Conservation (phyloP, 2,113 vertebrate species). For the Tychaedon coryphoeus region DNA sequence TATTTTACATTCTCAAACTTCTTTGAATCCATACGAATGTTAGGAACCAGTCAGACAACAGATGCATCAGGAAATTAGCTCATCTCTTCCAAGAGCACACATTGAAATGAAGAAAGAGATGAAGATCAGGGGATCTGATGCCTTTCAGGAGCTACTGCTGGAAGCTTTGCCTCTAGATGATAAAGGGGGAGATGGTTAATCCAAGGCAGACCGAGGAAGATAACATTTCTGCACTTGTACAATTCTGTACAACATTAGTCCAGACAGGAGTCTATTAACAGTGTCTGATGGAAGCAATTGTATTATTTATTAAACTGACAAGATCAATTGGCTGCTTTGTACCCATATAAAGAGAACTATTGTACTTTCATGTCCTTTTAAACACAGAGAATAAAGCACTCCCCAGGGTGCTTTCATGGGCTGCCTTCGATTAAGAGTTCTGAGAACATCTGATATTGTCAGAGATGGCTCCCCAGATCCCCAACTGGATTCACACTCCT, state of each 20-base stretch:
- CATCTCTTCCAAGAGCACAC: neutral
- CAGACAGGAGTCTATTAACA: conserved; percentile 66
- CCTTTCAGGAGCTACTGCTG: neutral
- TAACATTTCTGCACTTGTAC: conserved; percentile 43
- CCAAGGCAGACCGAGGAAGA: neutral
- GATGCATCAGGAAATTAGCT: conserved; percentile 36
- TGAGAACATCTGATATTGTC: conserved; percentile 60
- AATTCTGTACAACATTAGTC: conserved; percentile 57
- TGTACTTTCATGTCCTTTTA: conserved; percentile 66
- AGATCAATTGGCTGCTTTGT: conserved; percentile 67
- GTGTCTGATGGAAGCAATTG: conserved; percentile 63
- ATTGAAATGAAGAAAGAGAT: conserved; percentile 19
- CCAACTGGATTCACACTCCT: conserved; percentile 31
- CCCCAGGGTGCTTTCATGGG: conserved; percentile 53
- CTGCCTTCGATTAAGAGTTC: conserved; percentile 63
- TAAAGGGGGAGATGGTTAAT: conserved; percentile 33
- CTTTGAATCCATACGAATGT: neutral
- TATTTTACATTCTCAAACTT: neutral
- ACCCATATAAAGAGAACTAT: conserved; percentile 37
- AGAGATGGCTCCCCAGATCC: conserved; percentile 34
- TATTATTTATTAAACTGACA: conserved; percentile 71
- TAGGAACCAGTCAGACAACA: neutral
- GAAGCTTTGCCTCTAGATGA: conserved; percentile 24
- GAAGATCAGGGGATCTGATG: neutral
- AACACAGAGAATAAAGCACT: conserved; percentile 59